Percentiles rank a stretch among this genome's conserved stretches.
These are phyloP conservation scores for Alca torda DNA, from an alignment of 2,797 vertebrate species.

Conservation along the genomic window DNA sequence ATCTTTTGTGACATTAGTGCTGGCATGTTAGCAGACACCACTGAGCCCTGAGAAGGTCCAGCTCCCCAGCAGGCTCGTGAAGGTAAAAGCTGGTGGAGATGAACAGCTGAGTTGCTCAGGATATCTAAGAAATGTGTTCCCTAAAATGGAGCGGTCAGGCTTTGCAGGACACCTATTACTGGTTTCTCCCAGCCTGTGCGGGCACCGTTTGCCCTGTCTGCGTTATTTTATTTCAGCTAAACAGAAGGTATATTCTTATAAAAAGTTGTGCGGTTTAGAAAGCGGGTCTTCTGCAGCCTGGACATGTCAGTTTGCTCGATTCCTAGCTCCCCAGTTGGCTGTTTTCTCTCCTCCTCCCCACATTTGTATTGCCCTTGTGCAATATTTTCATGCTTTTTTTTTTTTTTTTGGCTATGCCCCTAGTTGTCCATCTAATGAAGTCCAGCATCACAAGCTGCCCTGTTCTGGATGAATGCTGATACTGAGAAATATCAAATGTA, in stretches of 20 bases:
- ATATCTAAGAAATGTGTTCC: background rate
- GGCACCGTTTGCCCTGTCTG: background rate
- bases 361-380: background rate
- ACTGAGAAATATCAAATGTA: background rate
- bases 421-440: constrained; percentile 18
- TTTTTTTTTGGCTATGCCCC: background rate
- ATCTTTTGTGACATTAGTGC: background rate
- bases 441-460: background rate
- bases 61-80: background rate
- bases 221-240: background rate
- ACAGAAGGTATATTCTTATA: background rate
- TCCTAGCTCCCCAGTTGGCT: background rate
- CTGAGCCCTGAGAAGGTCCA: background rate
- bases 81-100: background rate
- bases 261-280: background rate
- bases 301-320: rapidly evolving
- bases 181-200: background rate
- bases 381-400: background rate
- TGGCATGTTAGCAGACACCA: background rate
- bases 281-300: background rate
- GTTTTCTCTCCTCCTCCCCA: background rate
- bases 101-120: background rate
- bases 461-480: constrained; percentile 19
- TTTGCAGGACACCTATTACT: background rate
- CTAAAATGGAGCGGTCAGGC: background rate